Evolutionary conservation across 2,797 vertebrate species (phyloP).

Genomic region (Xenops minutus): DNA sequence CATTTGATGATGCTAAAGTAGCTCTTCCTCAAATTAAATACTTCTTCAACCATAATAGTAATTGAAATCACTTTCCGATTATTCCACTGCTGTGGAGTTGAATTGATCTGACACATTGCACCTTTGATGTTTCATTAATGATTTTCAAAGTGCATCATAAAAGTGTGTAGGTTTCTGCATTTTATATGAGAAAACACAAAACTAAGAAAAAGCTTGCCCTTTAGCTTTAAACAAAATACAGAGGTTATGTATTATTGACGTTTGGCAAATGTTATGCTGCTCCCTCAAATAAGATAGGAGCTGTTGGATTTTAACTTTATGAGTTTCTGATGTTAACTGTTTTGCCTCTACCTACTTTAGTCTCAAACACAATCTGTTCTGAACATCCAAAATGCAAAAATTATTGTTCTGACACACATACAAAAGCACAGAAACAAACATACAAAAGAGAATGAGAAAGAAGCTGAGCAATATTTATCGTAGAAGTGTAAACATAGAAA

Average conservation of each 20-base stretch:
- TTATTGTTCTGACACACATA: neutral
- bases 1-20: neutral
- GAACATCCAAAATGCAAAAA: neutral
- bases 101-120: neutral
- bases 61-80: neutral
- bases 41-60: neutral
- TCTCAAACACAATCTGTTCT: neutral
- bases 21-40: neutral
- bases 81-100: neutral
- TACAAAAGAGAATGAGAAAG: neutral
- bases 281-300: neutral
- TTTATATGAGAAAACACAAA: neutral
- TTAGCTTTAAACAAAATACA: neutral
- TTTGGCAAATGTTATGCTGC: neutral
- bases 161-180: neutral
- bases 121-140: neutral
- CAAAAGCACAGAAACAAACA: neutral
- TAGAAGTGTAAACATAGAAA: neutral
- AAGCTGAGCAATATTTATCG: neutral
- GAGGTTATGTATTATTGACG: neutral
- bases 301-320: neutral
- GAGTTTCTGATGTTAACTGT: neutral
- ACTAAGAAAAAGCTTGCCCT: fast-evolving
- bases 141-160: neutral
- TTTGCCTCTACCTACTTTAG: neutral